Base-by-base conservation (phyloP, 2,888 invertebrate species). In the Harpalus rufipes region DNA sequence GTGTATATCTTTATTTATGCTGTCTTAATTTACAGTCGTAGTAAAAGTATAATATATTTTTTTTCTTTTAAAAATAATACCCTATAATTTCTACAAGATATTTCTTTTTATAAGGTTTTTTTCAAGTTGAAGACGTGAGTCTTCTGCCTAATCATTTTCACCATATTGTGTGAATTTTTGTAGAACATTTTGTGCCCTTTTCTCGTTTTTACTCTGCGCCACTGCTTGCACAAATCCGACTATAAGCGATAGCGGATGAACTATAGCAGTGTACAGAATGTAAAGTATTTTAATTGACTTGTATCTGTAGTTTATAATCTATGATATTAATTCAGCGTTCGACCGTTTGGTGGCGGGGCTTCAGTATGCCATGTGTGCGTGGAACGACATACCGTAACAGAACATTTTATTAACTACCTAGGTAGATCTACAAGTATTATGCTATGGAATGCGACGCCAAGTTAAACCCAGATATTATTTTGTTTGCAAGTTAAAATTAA, bases 231-330 rank as follows among this genome's bases (percentile, higher is more conserved):
- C 21, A 61, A 61, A 61, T 10, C 65, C 65, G 18, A 32, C n/a
- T 12, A 25, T 32, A 10, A 59, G 63, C 21, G 14, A 25, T 78
- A 58, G 39, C 58, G 78, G 58, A 78, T 58, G 78, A 58, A 78
- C 78, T 21, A 25, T 25, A 56, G 39, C 58, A 39, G 39, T 39
- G 56, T 32, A 78, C 56, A 78, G 58, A 78, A 78, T 78, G 78
- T 78, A 21, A 78, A 78, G 58, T 78, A 78, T 78, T 78, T 78
- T 78, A 78, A 78, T 78, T 78, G 78, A 78, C 78, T 78, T 78
- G 78, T 78, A 78, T 78, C 78, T 78, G 78, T 78, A 18, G 25
- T 58, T 78, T 58, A 78, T 78, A 78, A 78, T 78, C 78, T 78
- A 78, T 58, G 78, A 78, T 78, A 58, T 78, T 78, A 76, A 76